Conservation (phyloP, 92 coral and sea anemone genomes). For the Scolanthus callimorphus region DNA sequence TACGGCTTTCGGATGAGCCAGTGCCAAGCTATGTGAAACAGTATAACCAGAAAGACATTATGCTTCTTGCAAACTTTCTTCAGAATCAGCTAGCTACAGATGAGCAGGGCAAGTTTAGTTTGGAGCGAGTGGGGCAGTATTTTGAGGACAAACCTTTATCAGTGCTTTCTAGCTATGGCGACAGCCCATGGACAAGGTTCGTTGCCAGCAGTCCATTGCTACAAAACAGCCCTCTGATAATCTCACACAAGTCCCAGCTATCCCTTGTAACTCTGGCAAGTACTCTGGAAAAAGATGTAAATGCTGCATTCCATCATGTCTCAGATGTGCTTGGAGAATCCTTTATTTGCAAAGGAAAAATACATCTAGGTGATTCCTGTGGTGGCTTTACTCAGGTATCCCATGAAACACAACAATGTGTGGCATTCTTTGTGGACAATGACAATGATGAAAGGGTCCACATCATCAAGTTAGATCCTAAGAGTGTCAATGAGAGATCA, state of each 20-base stretch:
- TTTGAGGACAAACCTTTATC: conserved; percentile 80
- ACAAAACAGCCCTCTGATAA: conserved; percentile 57
- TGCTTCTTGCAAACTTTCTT: conserved; percentile 76
- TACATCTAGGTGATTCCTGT: conserved; percentile 40
- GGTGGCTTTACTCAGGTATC: conserved; percentile 43
- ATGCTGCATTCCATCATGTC: conserved; percentile 52
- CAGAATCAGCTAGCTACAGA: conserved; percentile 78
- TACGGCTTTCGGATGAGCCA: conserved; percentile 82
- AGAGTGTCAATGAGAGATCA: conserved; percentile 2
- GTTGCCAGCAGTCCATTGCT: conserved; percentile 57
- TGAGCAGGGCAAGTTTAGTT: conserved; percentile 82
- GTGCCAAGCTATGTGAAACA: conserved; percentile 83
- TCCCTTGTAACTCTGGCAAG: conserved; percentile 67
- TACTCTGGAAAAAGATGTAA: conserved; percentile 53
- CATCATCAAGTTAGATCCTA: conserved; percentile 24
- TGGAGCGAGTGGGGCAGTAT: conserved; percentile 97
- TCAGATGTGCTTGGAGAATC: conserved; percentile 66
- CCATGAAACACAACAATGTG: conserved; percentile 36
- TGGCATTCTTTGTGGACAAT: conserved; percentile 46
- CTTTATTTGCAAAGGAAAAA: conserved; percentile 47
- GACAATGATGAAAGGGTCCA: conserved; percentile 26
- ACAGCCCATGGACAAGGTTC: conserved; percentile 70
- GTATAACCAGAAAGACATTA: conserved; percentile 83
- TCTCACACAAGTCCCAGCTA: conserved; percentile 45
- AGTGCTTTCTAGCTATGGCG: conserved; percentile 63